Evolutionary conservation across 2,113 vertebrate genomes (phyloP).

Genomic region (Xiphias gladius): DNA sequence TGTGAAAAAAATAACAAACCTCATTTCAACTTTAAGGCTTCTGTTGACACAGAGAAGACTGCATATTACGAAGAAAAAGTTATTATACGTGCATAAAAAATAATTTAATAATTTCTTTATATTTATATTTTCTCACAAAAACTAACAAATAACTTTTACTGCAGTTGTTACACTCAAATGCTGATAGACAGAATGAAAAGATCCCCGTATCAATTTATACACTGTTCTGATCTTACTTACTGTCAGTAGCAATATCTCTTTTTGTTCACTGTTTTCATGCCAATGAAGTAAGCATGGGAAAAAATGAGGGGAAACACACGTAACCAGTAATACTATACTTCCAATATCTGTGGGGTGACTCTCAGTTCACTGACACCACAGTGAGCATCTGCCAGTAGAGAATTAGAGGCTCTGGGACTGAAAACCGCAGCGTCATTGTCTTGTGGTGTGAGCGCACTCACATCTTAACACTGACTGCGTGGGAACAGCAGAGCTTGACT

Average conservation of each 20-base stretch:
- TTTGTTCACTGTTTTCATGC: not conserved
- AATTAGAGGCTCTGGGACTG: not conserved
- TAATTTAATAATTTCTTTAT: too few species aligned
- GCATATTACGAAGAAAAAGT: too few species aligned
- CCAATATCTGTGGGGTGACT: not conserved
- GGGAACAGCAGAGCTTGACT: slow-evolving; percentile 4
- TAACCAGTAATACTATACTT: slow-evolving; percentile 10
- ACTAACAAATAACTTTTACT: too few species aligned
- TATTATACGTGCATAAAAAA: too few species aligned
- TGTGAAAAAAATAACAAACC: too few species aligned
- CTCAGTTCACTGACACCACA: slow-evolving; percentile 11
- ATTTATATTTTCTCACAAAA: too few species aligned
- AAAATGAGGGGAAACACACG: not conserved
- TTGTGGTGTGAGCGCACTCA: not conserved
- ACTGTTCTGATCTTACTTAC: not conserved
- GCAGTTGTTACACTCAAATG: too few species aligned
- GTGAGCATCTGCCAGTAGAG: not conserved
- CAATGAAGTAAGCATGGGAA: not conserved
- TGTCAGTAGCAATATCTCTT: not conserved
- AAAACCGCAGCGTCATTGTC: slow-evolving; percentile 36
- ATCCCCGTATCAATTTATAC: not conserved
- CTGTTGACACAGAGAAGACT: too few species aligned
- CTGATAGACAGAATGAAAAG: not conserved
- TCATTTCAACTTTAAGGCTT: too few species aligned
- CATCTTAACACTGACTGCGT: not conserved